Conservation (phyloP, 92 coral and sea anemone species). For the Phenganax marumi region DNA sequence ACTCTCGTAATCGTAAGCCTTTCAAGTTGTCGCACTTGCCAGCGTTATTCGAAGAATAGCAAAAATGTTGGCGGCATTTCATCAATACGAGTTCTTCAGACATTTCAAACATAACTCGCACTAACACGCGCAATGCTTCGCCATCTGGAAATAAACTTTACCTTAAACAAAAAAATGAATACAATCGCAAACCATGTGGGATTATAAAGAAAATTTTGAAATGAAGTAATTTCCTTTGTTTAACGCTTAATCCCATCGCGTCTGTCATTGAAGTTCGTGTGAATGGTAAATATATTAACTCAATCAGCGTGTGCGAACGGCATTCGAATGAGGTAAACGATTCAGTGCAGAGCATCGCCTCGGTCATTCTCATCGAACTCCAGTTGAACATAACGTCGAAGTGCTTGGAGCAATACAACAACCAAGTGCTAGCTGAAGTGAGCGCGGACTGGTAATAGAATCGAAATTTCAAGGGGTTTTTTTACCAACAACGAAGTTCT, state of each 20-base stretch:
- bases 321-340: slow-evolving; percentile 14
- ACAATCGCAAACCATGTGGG: slow-evolving; percentile 5
- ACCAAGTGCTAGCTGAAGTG: neutral
- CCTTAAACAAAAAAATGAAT: neutral
- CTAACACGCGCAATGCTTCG: neutral
- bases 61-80: slow-evolving; percentile 45
- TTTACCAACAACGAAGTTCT: neutral
- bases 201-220: neutral
- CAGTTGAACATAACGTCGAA: neutral
- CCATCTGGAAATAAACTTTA: slow-evolving; percentile 28
- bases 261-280: slow-evolving; percentile 43
- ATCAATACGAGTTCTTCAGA: slow-evolving; percentile 18
- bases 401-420: neutral
- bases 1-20: neutral
- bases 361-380: slow-evolving; percentile 5
- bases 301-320: slow-evolving; percentile 29
- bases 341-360: neutral
- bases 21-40: slow-evolving; percentile 24
- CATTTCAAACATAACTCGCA: slow-evolving; percentile 44
- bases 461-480: neutral
- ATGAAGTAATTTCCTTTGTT: slow-evolving; percentile 21
- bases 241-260: slow-evolving; percentile 33
- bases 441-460: neutral
- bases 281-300: slow-evolving; percentile 40
- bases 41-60: slow-evolving; percentile 32